Evolutionary conservation across 2,888 invertebrate species (phyloP), one percentile per base, ranked within the genome.

Genomic region (Eupeodes latifasciatus): DNA sequence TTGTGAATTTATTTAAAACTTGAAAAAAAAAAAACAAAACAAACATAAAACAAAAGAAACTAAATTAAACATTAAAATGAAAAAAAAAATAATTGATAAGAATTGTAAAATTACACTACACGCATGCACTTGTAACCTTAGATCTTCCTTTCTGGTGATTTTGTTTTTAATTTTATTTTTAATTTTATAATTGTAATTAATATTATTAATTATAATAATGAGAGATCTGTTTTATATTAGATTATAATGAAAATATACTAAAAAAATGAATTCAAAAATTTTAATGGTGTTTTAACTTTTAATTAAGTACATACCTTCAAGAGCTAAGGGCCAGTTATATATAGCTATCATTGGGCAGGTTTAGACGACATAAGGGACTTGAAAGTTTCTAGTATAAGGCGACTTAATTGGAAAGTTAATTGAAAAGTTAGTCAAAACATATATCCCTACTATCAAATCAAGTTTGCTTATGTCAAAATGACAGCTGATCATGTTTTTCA

Each of bases 71-170:
- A 72, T 66, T 59, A 2, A 1, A 27, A 27, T 27, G 27, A 27
- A 27, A 51, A 67, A 59, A 66, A 51, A 55, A 53, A 66, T 57
- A 53, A 66, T 57, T 62, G 57, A 55, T n/a, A 57, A 57, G 47
- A 81, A 81, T 84, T 88, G 77, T 88, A 80, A 87, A 81, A 62
- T 80, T 59, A 72, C 40, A 88, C 69, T 71, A 81, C 77, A 88
- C 81, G 81, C 81, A 85, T 88, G 88, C 88, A 88, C 88, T 82
- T 81, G 85, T 82, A 85, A 89, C 85, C 85, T 89, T 89, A 85
- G 89, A 89, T 89, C 89, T 89, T 89, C 89, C 89, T 85, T 89
- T 85, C 89, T 89, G 89, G 89, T 89, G 89, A 89, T 89, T 89
- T 89, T 81, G 84, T 85, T 85, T 88, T 88, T 82, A 85, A 85